Conservation (phyloP, 1,140 invertebrate species). For the Choristoneura fumiferana region DNA sequence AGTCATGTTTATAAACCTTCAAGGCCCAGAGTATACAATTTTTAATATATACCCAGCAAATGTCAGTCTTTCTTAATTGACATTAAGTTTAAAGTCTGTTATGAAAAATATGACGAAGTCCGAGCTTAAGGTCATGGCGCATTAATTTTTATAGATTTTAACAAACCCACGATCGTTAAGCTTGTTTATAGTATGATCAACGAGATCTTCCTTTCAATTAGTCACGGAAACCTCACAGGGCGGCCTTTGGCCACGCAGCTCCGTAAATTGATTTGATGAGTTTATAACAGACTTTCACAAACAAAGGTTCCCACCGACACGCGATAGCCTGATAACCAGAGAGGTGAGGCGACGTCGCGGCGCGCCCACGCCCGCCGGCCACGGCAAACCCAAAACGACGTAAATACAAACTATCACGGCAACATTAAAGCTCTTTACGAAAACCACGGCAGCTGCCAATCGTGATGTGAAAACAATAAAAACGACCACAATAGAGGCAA, state of each 20-base stretch:
- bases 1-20: too few relatives aligned
- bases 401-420: not conserved
- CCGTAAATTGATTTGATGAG: slow-evolving; percentile 21
- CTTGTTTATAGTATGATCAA: slow-evolving; percentile 1
- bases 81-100: too few relatives aligned
- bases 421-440: slow-evolving; percentile 3
- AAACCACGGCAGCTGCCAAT: slow-evolving; percentile 25
- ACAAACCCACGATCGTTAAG: not conserved
- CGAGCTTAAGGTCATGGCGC: too few relatives aligned
- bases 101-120: too few relatives aligned
- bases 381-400: not conserved
- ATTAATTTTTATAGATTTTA: not conserved
- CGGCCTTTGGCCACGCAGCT: not conserved
- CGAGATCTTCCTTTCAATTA: slow-evolving; percentile 1
- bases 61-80: too few relatives aligned
- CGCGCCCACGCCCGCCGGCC: slow-evolving; percentile 34
- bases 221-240: slow-evolving; percentile 1
- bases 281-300: slow-evolving; percentile 29
- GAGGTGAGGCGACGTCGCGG: slow-evolving; percentile 24
- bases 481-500: slow-evolving; percentile 48
- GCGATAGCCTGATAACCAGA: slow-evolving; percentile 39
- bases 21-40: too few relatives aligned
- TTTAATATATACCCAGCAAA: too few relatives aligned
- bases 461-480: slow-evolving; percentile 44
- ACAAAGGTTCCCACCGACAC: slow-evolving; percentile 39